These are phyloP conservation scores for Gymnoscelis rufifasciata DNA, from an alignment of 2,888 invertebrate species.

Conservation along the genomic window DNA sequence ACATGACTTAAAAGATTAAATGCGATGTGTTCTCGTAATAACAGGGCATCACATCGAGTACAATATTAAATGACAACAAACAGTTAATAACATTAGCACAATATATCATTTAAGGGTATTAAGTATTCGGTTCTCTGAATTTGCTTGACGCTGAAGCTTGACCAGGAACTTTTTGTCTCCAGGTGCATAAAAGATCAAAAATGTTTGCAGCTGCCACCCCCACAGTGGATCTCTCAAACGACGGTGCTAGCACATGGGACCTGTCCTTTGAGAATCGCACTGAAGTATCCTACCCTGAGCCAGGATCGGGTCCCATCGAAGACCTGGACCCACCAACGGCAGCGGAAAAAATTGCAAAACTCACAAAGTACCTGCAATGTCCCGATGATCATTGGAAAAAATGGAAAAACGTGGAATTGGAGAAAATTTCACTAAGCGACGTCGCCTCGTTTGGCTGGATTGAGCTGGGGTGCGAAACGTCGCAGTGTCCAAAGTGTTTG, in stretches of 20 bases:
- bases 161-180: conserved; percentile 25
- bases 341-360: conserved; percentile 74
- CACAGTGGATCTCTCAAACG: conserved; percentile 36
- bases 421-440: conserved; percentile 36
- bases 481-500: conserved; percentile 65
- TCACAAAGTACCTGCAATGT: conserved; percentile 64
- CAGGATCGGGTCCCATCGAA: conserved; percentile 37
- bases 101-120: too few relatives aligned
- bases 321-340: conserved; percentile 42
- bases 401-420: conserved; percentile 58
- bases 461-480: conserved; percentile 36
- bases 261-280: conserved; percentile 53
- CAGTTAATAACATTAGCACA: too few relatives aligned
- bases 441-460: conserved; percentile 44
- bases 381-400: conserved; percentile 41
- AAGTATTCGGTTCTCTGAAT: too few relatives aligned
- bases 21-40: too few relatives aligned
- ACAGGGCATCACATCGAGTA: too few relatives aligned
- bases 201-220: conserved; percentile 67
- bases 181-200: conserved; percentile 70
- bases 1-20: too few relatives aligned
- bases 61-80: too few relatives aligned
- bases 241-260: conserved; percentile 40
- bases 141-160: too few relatives aligned
- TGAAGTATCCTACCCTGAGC: conserved; percentile 41